These are phyloP conservation scores for Drosophila sucinea DNA, from an alignment of 1,140 invertebrate genomes.

Conservation along the genomic window DNA sequence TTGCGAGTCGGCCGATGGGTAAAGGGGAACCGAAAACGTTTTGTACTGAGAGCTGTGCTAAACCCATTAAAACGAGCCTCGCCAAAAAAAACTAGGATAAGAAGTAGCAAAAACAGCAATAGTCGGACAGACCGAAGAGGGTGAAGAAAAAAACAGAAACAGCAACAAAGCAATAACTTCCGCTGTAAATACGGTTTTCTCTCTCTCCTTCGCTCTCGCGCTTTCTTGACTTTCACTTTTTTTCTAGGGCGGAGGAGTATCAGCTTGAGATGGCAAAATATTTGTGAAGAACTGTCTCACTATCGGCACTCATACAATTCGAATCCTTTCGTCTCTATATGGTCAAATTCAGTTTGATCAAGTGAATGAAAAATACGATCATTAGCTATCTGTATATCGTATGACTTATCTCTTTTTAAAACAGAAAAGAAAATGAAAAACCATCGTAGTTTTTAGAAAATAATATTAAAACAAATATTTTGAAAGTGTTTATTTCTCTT, in stretches of 20 bases:
- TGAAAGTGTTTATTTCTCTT: too few species aligned
- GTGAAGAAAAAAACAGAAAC: constrained; percentile 34
- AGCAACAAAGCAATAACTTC: constrained; percentile 12
- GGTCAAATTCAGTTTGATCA: too few species aligned
- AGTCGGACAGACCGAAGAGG: not conserved
- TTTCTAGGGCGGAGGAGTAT: not conserved
- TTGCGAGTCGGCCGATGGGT: constrained; percentile 29
- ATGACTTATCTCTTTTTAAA: too few species aligned
- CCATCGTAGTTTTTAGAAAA: too few species aligned
- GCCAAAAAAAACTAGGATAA: constrained; percentile 23
- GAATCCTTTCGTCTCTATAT: too few species aligned
- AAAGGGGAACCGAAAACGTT: constrained; percentile 28
- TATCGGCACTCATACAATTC: not conserved
- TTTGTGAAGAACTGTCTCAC: not conserved
- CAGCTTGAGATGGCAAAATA: not conserved
- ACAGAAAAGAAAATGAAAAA: too few species aligned
- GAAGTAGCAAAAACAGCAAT: not conserved
- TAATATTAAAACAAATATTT: too few species aligned
- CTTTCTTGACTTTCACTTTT: constrained; percentile 68
- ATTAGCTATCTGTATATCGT: too few species aligned
- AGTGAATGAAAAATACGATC: too few species aligned
- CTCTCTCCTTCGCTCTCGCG: constrained; percentile 17
- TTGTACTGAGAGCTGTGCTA: constrained; percentile 33
- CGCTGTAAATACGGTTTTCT: not conserved
- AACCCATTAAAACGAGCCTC: constrained; percentile 74